A percentile compares a stretch with the other conserved stretches of the same genome.
Evolutionary conservation across 2,797 vertebrate genomes (phyloP).

Genomic region (Pogoniulus pusillus): DNA sequence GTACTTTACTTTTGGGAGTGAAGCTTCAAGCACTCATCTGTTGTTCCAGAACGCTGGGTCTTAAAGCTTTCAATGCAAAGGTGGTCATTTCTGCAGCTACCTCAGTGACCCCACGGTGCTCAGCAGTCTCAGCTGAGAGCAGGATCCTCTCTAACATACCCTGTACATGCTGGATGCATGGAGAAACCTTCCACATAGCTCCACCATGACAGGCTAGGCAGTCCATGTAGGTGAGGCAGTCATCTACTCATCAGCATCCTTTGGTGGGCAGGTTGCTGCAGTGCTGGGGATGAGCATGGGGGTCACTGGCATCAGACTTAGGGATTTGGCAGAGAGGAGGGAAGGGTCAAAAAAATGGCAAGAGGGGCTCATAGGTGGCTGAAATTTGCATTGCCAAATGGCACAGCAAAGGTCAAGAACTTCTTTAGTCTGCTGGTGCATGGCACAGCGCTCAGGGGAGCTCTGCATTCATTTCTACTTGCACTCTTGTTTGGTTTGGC

Average conservation of each 20-base stretch:
- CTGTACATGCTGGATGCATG: rapidly evolving
- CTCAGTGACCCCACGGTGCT: not conserved
- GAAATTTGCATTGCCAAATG: not conserved
- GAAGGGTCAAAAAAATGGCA: not conserved
- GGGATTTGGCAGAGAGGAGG: not conserved
- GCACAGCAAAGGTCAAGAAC: not conserved
- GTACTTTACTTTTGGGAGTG: not conserved
- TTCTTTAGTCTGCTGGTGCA: not conserved
- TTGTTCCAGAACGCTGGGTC: not conserved
- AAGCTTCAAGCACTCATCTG: not conserved
- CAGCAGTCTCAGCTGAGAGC: not conserved
- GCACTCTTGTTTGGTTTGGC: not conserved
- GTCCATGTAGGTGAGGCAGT: not conserved
- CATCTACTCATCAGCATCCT: not conserved
- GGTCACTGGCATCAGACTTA: not conserved
- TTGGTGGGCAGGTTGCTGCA: not conserved
- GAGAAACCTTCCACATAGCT: not conserved
- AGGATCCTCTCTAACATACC: not conserved
- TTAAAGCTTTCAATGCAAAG: not conserved
- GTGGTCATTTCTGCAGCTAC: not conserved
- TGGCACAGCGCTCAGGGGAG: rapidly evolving
- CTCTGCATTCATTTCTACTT: not conserved
- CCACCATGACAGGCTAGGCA: not conserved
- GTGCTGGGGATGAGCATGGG: rapidly evolving
- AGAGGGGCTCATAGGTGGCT: not conserved